Base-by-base conservation (phyloP, 2,113 vertebrate species). In the Epinephelus lanceolatus region DNA sequence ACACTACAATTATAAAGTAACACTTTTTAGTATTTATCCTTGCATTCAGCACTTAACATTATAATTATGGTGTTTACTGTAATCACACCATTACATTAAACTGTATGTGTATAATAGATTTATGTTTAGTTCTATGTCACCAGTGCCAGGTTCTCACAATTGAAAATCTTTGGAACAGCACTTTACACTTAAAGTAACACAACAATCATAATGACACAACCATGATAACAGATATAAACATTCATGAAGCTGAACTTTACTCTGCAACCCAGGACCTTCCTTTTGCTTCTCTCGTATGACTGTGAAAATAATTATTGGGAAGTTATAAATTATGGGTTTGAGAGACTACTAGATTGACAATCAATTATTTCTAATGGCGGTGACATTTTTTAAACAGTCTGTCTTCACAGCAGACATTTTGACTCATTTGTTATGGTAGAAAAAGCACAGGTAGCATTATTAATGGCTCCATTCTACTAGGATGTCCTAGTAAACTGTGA, bases 321-420 rank as follows among this genome's bases (percentile, higher is more conserved):
- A 49, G 18, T 10, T 27, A 27, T 2, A 19, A 67, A 11, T 18
- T 5, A 10, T 19, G 9, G 45, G 21, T 47, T 47, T 14, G 37
- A 42, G 42, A 13, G n/a, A 52, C 17, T 52, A 52, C 51, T 52
- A 52, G 51, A 19, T 52, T 19, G 51, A 19, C 18, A 52, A 19
- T 8, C 7, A 52, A 37, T 23, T 60, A 37, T 53, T 18, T 23
- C 12, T 56, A 42, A 8, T 59, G 27, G 21, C 23, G 19, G 15
- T 57, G 40, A 4, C 5, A 42, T 59, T 25, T 74, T 71, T 47
- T 23, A n/a, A 3, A 47, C 6, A 13, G 56, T 13, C 19, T 2
- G 65, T 56, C 66, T 66, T 52, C n/a, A 23, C n/a, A 30, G 42
- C 53, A 71, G 40, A n/a, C 25, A 45, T 45, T 30, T 65, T 78